A percentile compares a stretch with the other conserved stretches of the same genome.
These are phyloP conservation scores for Trinorchestia longiramus DNA, from an alignment of 1,140 invertebrate genomes.

Conservation along the genomic window DNA sequence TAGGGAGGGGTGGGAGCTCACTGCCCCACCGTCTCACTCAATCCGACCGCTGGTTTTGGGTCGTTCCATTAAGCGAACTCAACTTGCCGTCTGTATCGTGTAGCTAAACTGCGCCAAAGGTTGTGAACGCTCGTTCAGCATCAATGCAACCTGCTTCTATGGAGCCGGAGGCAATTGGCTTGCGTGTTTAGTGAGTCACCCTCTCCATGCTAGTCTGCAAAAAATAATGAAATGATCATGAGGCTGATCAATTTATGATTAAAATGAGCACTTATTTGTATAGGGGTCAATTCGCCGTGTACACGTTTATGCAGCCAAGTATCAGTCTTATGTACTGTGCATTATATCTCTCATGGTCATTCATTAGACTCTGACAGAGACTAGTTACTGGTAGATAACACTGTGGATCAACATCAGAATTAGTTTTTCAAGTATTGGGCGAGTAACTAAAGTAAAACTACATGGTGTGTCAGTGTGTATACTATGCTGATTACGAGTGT, in stretches of 20 bases:
- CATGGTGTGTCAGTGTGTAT: background rate
- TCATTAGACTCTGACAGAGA: background rate
- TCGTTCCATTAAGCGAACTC: background rate
- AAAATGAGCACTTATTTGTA: background rate
- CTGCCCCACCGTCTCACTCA: slow-evolving; percentile 43
- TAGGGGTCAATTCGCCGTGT: background rate
- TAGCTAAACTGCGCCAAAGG: background rate
- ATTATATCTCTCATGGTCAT: background rate
- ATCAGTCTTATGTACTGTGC: background rate
- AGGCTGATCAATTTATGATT: background rate
- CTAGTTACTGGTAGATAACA: background rate
- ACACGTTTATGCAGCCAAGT: background rate
- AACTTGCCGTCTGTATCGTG: background rate
- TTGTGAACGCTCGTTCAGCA: background rate
- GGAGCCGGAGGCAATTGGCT: background rate
- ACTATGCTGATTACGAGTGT: background rate
- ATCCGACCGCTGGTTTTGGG: slow-evolving; percentile 14
- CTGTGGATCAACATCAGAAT: background rate
- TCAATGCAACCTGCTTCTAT: background rate
- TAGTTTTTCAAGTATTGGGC: background rate
- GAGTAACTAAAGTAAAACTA: background rate
- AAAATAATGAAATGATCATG: background rate
- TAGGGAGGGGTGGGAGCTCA: slow-evolving; percentile 54
- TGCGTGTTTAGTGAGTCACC: background rate
- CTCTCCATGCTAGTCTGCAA: background rate